Percentiles rank a stretch among this genome's conserved stretches.
Evolutionary conservation across 2,888 invertebrate genomes (phyloP).

Genomic region (Stictocephala bisonia): DNA sequence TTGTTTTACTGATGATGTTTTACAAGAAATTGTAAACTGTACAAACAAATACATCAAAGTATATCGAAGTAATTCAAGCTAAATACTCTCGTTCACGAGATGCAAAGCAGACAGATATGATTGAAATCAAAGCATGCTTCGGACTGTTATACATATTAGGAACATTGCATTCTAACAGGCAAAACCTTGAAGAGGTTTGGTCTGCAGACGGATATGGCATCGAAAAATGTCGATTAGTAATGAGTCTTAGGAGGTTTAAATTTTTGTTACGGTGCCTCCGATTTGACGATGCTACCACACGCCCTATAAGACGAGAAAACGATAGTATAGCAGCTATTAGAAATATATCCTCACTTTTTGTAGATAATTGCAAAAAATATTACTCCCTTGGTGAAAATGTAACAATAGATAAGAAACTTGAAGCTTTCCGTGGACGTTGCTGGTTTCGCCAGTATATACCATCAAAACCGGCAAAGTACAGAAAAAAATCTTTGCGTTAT

Average conservation of each 20-base stretch:
- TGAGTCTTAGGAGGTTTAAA: conserved; percentile 41
- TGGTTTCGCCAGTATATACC: conserved; percentile 59
- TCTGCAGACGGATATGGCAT: too few species aligned
- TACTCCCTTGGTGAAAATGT: conserved; percentile 52
- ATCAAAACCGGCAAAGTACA: conserved; percentile 61
- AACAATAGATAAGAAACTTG: conserved; percentile 59
- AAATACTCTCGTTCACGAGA: too few species aligned
- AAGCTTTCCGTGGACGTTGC: conserved; percentile 58
- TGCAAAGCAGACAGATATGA: too few species aligned
- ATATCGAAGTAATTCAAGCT: too few species aligned
- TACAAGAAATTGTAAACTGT: too few species aligned
- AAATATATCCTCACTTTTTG: conserved; percentile 59
- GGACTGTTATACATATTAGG: too few species aligned
- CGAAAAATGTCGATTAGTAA: conserved; percentile 40
- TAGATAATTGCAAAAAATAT: conserved; percentile 58
- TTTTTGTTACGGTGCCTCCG: conserved; percentile 36
- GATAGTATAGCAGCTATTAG: conserved; percentile 58
- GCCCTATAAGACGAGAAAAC: conserved; percentile 54
- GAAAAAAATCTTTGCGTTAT: conserved; percentile 59
- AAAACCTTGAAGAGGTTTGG: too few species aligned
- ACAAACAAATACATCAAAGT: too few species aligned
- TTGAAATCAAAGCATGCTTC: too few species aligned
- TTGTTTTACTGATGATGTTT: too few species aligned
- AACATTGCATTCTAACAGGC: too few species aligned
- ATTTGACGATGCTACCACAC: conserved; percentile 45